A percentile compares a stretch with the other conserved stretches of the same genome.
These are phyloP conservation scores for Lasaia peninsularis DNA, from an alignment of 1,140 invertebrate species.

Conservation along the genomic window DNA sequence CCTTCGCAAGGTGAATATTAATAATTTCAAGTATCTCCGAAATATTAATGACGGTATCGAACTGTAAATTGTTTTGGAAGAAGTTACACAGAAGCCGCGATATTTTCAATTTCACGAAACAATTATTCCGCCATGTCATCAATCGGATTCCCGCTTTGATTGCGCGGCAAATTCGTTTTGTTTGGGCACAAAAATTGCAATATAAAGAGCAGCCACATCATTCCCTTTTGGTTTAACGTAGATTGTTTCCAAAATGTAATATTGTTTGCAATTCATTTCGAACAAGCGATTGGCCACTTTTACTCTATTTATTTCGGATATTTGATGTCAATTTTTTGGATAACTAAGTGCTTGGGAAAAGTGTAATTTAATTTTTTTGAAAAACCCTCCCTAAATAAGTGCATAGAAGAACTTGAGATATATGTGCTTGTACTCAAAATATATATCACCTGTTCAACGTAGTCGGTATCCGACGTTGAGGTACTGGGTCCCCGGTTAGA, in stretches of 20 bases:
- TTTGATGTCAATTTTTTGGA: slow-evolving; percentile 40
- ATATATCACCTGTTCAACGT: too few species aligned
- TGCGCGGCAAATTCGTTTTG: slow-evolving; percentile 77
- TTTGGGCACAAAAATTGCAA: slow-evolving; percentile 77
- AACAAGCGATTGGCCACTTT: slow-evolving; percentile 69
- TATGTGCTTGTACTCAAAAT: too few species aligned
- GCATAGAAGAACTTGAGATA: too few species aligned
- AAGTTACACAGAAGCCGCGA: slow-evolving; percentile 60
- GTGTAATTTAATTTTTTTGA: too few species aligned
- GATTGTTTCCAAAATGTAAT: slow-evolving; percentile 76
- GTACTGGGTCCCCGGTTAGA: too few species aligned
- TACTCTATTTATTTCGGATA: slow-evolving; percentile 61
- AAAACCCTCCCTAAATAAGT: too few species aligned
- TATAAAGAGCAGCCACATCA: slow-evolving; percentile 77
- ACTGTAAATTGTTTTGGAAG: slow-evolving; percentile 45
- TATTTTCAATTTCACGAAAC: slow-evolving; percentile 77
- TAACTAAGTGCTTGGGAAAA: not conserved
- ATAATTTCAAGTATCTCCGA: not conserved
- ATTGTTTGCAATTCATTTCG: slow-evolving; percentile 75
- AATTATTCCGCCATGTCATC: slow-evolving; percentile 77
- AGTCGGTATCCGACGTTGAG: too few species aligned
- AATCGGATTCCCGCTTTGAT: slow-evolving; percentile 76
- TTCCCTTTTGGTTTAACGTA: slow-evolving; percentile 76
- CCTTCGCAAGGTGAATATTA: not conserved
- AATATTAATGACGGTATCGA: slow-evolving; percentile 1